Evolutionary conservation across 2,113 vertebrate species (phyloP), one percentile per base, ranked within the genome.

Genomic region (Pterocles burchelli): DNA sequence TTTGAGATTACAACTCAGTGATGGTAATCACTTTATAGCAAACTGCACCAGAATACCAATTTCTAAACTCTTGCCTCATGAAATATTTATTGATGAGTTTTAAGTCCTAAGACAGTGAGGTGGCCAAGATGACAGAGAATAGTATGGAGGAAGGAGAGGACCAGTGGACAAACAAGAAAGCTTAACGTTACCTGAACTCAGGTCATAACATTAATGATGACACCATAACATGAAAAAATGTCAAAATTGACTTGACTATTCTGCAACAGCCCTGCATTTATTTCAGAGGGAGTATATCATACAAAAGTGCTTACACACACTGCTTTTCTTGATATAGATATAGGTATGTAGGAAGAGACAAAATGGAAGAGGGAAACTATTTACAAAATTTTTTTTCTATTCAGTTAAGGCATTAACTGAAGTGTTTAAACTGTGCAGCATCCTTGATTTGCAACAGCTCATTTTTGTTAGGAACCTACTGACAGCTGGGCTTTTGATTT

Each of bases 1-100:
- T 91, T 94, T 90, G 89, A 95, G 74, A 55, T 95, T 93, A 49
- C 87, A 92, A 68, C 65, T 95, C 52, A 3, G 29, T 78, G 73
- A 89, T 90, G 36, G 55, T 74, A 94, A 95, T 97, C 85, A 79
- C 62, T 94, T 84, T 65, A 51, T 43, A 86, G 38, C 36, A 83
- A 96, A 34, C 46, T 38, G 10, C 89, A 95, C 49, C 45, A 84
- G 80, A 97, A 95, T 88, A 86, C 33, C 48, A 68, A 49, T 95
- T 93, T 73, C 82, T 77, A 72, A 94, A 79, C 83, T 75, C 36
- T 85, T 95, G 31, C 81, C n/a, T 94, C 17, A 33, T 82, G 18
- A 90, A 90, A 94, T 82, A 54, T 86, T 63, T 59, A 49, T 52
- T 65, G 59, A 41, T 88, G 34, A 71, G 18, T 87, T 80, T 88